Conservation (phyloP, 2,113 vertebrate genomes). For the Mirza zaza region DNA sequence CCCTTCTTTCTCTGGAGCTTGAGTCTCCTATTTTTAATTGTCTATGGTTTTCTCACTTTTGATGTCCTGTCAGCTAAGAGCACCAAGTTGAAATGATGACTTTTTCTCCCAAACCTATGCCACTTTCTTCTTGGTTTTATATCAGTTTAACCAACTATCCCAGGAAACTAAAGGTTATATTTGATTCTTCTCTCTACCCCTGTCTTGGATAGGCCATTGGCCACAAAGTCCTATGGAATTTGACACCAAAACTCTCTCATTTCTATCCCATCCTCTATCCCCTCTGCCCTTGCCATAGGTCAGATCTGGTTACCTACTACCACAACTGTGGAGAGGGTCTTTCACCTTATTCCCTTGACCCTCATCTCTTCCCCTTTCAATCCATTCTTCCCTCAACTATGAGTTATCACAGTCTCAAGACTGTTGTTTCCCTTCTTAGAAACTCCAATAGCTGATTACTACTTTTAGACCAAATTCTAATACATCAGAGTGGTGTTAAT, state of each 20-base stretch:
- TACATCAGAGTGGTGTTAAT: not conserved
- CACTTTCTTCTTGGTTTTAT: not conserved
- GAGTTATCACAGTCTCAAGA: not conserved
- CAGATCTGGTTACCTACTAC: too few relatives aligned
- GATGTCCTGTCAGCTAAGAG: not conserved
- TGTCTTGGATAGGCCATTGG: not conserved
- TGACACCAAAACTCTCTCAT: not conserved
- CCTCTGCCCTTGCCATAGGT: not conserved
- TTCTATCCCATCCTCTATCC: not conserved
- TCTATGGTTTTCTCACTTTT: not conserved
- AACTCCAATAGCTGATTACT: not conserved
- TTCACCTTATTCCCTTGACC: not conserved
- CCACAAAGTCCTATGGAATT: not conserved
- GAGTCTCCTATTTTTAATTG: not conserved
- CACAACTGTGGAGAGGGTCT: not conserved
- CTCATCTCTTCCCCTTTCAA: not conserved
- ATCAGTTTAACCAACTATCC: not conserved
- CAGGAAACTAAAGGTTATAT: not conserved
- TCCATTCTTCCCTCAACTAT: not conserved
- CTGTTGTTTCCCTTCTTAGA: not conserved
- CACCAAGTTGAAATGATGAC: not conserved
- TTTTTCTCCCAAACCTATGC: not conserved
- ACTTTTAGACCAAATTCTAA: not conserved
- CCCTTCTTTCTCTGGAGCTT: not conserved
- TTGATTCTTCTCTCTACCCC: not conserved